Base-by-base conservation (phyloP, 2,888 invertebrate species). In the Stenodera caucasica region DNA sequence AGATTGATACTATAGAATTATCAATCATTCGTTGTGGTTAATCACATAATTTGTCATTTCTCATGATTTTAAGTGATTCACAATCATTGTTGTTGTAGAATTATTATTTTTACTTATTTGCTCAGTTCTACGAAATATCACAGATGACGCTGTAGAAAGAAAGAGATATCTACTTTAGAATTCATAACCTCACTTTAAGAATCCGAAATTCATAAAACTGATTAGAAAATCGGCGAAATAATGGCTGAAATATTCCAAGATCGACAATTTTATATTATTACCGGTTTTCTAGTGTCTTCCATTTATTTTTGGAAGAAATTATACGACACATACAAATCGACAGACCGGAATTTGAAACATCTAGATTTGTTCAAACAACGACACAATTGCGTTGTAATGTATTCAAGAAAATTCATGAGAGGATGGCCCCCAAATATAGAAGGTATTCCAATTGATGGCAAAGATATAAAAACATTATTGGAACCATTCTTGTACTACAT, bases 301-400 rank as follows among this genome's bases (percentile, higher is more conserved):
- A 55, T 63, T 32, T 71, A 65, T 49, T 58, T 70, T 3, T 75
- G 73, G 72, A 70, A 63, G 54, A 66, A 55, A 14, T 66, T 72
- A 15, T 72, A 69, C 53, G 55, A 57, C 21, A 69, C 59, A 26
- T 75, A 70, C 57, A 61, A 40, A 52, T 55, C 64, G 18, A 54
- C 70, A n/a, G 67, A 67, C 57, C 40, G 58, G 12, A 61, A 70
- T 33, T 71, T 69, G 30, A 64, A 71, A 53, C 60, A 70, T 15
- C 58, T 66, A 55, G 23, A 69, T 29, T 33, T 75, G 2, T 74
- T 73, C 60, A 53, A 70, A 23, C 53, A 70, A 57, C 67, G 74
- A 49, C 78, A 77, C 59, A 73, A 77, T 62, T 76, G 77, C 70
- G 72, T 76, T 12, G 70, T 78, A 9, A 76, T 70, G 61, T 77